Evolutionary conservation across 2,113 vertebrate genomes (phyloP).

Genomic region (Ondatra zibethicus): DNA sequence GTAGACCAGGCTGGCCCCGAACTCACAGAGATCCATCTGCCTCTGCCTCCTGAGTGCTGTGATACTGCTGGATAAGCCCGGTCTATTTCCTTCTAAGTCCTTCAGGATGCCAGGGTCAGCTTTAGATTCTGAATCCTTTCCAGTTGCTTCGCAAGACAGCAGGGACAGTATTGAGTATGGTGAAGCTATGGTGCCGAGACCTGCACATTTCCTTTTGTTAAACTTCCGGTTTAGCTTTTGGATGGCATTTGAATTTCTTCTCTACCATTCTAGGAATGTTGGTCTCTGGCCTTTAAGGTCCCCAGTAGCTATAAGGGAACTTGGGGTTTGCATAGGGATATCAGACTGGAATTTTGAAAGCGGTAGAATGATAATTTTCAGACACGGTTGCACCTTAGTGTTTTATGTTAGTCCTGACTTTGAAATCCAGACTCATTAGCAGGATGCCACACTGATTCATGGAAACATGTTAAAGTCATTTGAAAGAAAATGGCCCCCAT

Average conservation of each 20-base stretch:
- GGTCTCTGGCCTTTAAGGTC: background rate
- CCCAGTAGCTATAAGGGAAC: background rate
- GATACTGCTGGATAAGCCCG: background rate
- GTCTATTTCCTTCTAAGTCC: background rate
- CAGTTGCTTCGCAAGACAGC: background rate
- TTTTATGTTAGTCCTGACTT: background rate
- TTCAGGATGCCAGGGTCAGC: background rate
- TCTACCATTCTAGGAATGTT: background rate
- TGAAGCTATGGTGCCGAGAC: background rate
- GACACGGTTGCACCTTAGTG: background rate
- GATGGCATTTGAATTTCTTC: background rate
- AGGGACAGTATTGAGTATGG: background rate
- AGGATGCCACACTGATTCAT: background rate
- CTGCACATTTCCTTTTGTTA: background rate
- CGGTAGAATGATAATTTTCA: background rate
- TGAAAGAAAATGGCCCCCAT: background rate
- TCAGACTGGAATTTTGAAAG: constrained; percentile 10
- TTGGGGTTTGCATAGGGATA: background rate
- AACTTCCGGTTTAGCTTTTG: constrained; percentile 6
- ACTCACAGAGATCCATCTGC: too few relatives aligned
- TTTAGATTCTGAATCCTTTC: background rate
- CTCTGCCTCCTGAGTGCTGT: too few relatives aligned
- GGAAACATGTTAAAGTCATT: background rate
- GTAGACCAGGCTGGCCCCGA: too few relatives aligned
- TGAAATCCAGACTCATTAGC: background rate